Base-by-base conservation (phyloP, 2,113 vertebrate genomes). In the Siniperca chuatsi region DNA sequence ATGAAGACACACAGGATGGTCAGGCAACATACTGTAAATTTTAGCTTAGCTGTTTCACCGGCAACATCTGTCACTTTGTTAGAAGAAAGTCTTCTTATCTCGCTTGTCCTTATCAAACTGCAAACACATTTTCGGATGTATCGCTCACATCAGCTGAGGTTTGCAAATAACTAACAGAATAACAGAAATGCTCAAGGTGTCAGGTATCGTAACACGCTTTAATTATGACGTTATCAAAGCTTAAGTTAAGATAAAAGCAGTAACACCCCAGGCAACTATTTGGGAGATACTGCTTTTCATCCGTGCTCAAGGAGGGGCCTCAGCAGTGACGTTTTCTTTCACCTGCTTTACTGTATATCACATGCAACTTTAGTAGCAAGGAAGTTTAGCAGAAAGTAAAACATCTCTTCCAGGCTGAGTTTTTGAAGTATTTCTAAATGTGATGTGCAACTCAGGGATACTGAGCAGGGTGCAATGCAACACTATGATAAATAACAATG, bases 211-310 rank as follows among this genome's bases (percentile, higher is more conserved):
- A 46, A 79, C 76, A 71, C 55, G 44, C 76, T 72, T 84, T 35
- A 92, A 90, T 90, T 84, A 90, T 87, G 80, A 85, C 78, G 80
- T 85, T 88, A 93, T 93, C 92, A 93, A 91, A 89, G 82, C 67
- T 6, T 5, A 54, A 75, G 37, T 65, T 79, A 42, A 87, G 84
- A 88, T 82, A 79, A 88, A 79, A 87, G 29, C 61, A 46, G 29
- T 16, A 57, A 78, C 67, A 81, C 88, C 46, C 20, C 52, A 64
- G 85, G 90, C 68, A 61, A 85, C 67, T 21, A 71, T 89, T 90
- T 75, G 64, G 50, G 54, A 83, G 82, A 83, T 85, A 74, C 37
- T 66, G 40, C 42, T 79, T 91, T 81, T 78, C 66, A 86, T 82
- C 52, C 33, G 60, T 21, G 73, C 83, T 75, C 29, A 74, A 35